Base-by-base conservation (phyloP, 92 coral and sea anemone genomes). In the Chrysogorgia sp. region DNA sequence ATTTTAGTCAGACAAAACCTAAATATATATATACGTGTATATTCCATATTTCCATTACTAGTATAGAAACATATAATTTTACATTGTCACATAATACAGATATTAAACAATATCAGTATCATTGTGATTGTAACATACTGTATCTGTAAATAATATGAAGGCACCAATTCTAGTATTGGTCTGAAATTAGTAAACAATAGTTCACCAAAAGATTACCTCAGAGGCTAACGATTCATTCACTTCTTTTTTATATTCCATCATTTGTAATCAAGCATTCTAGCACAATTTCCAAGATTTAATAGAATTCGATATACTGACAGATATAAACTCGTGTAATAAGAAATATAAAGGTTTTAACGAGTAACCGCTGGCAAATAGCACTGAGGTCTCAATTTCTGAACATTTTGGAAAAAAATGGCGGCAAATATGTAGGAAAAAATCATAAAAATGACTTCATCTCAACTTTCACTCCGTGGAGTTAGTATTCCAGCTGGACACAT, bases 401-500 rank as follows among this genome's bases (percentile, higher is more conserved):
- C 5, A 52, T 5, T 5, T 7, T 5, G 20, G 20, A 6, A 7
- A 52, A 52, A 52, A 17, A 52, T 52, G 59, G 59, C 59, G 59
- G 59, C 26, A 12, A 12, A 37, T n/a, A 64, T 65, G 72, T 24
- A 35, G 58, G 58, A 48, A 52, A 30, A 28, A 28, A 6, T 25
- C 15, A 71, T 14, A 58, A 33, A 23, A 72, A 56, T 88, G 70
- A 53, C 85, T 55, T 79, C 91, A 30, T 79, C 87, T 55, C 87
- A 67, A 41, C 86, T 91, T 0, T 75, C 86, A 23, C 87, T 92
- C 61, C 90, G 92, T 34, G 90, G 91, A 30, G 97, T 96, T 50
- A 81, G 88, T 45, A 86, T 94, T 40, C 97, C 91, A 19, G 89
- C 96, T 13, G 98, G 98, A 10, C 94, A 91, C 29, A 89, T 94